Evolutionary conservation across 2,797 vertebrate genomes (phyloP).

Genomic region (Amblyopsis hoosieri): DNA sequence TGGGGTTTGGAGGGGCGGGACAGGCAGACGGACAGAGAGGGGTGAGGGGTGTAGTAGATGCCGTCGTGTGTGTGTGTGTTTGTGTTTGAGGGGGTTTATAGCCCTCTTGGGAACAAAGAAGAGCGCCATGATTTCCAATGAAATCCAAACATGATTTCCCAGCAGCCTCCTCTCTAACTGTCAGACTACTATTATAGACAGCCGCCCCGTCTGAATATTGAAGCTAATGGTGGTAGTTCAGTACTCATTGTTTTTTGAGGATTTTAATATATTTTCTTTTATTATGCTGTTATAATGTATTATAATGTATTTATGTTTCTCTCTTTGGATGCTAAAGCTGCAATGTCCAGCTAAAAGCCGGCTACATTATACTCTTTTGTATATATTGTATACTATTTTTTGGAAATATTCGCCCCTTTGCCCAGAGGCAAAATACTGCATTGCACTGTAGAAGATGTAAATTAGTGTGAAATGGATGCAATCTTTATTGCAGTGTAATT

Average conservation of each 20-base stretch:
- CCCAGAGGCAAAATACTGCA: slow-evolving; percentile 25
- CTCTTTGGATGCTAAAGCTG: too few species aligned
- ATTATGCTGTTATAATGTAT: background rate
- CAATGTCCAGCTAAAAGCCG: slow-evolving; percentile 5
- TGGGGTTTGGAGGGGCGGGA: background rate
- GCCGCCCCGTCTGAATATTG: slow-evolving; percentile 22
- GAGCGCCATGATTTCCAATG: slow-evolving; percentile 49
- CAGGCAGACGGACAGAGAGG: slow-evolving; percentile 1
- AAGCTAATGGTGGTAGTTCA: background rate
- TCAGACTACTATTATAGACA: background rate
- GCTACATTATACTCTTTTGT: background rate
- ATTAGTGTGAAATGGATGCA: slow-evolving; percentile 52
- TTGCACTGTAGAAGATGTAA: slow-evolving; percentile 45
- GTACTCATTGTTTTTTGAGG: slow-evolving; percentile 2
- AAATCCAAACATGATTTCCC: slow-evolving; percentile 33
- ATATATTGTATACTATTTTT: slow-evolving; percentile 12
- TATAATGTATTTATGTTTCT: too few species aligned
- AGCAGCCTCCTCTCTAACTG: slow-evolving; percentile 11
- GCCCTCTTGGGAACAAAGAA: slow-evolving; percentile 51
- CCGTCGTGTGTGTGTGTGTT: background rate
- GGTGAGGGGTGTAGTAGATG: background rate
- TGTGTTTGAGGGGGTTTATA: slow-evolving; percentile 13
- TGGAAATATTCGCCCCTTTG: slow-evolving; percentile 13
- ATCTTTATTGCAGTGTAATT: slow-evolving; percentile 33
- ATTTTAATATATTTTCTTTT: background rate